A percentile compares a stretch with the other conserved stretches of the same genome.
These are phyloP conservation scores for Apotomis capreana DNA, from an alignment of 2,888 invertebrate genomes.

Conservation along the genomic window DNA sequence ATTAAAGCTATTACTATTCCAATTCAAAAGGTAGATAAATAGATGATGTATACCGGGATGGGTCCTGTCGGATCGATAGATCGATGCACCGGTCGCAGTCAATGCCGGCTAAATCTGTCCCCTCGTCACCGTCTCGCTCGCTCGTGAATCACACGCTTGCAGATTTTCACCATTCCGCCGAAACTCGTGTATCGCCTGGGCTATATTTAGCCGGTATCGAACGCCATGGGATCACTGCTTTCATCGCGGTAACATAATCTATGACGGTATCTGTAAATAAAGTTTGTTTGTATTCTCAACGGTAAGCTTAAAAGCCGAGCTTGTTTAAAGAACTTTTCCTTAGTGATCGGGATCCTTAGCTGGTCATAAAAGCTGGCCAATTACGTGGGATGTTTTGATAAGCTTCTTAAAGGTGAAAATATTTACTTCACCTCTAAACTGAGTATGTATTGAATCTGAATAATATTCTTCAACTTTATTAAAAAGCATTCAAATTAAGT, in stretches of 20 bases:
- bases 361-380: not conserved
- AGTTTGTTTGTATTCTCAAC: constrained; percentile 30
- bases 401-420: not conserved
- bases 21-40: constrained; percentile 25
- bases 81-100: constrained; percentile 54
- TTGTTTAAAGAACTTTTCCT: constrained; percentile 4
- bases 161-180: constrained; percentile 52
- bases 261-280: constrained; percentile 37
- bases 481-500: no score
- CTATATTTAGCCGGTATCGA: constrained; percentile 53
- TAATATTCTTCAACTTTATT: no score
- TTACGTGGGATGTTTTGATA: not conserved
- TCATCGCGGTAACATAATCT: constrained; percentile 44
- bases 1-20: constrained; percentile 48
- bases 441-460: no score
- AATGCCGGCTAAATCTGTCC: constrained; percentile 52
- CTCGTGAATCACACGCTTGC: constrained; percentile 46
- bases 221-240: constrained; percentile 36
- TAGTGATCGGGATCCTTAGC: constrained; percentile 16
- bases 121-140: constrained; percentile 46
- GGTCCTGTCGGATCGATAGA: constrained; percentile 48
- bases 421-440: not conserved
- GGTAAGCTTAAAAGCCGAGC: constrained; percentile 27
- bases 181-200: constrained; percentile 43
- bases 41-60: constrained; percentile 30